Evolutionary conservation across 2,113 vertebrate species (phyloP).

Genomic region (Marcusenius ussheri): DNA sequence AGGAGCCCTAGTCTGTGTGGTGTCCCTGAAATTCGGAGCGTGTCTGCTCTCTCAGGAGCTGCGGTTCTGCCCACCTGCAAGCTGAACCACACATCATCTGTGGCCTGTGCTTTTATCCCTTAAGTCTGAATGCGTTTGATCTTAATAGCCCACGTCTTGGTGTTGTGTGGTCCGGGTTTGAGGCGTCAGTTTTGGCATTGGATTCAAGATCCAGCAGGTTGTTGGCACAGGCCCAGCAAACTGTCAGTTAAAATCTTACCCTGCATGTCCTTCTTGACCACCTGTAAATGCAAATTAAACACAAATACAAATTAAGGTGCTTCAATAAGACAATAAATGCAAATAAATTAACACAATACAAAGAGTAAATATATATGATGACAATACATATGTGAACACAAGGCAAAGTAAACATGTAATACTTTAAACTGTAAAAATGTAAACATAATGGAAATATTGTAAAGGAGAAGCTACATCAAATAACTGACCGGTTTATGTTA

Average conservation of each 20-base stretch:
- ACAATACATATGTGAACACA: background rate
- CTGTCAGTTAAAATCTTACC: background rate
- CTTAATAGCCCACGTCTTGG: background rate
- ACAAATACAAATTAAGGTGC: background rate
- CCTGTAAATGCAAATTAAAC: background rate
- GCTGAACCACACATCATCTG: background rate
- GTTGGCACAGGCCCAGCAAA: background rate
- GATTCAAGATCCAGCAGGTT: background rate
- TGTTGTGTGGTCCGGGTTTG: background rate
- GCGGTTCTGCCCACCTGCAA: background rate
- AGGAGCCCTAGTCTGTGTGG: background rate
- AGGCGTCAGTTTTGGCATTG: background rate
- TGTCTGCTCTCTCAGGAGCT: background rate
- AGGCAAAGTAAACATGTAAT: background rate
- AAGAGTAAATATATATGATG: background rate
- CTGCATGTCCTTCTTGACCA: background rate
- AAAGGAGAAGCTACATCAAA: background rate
- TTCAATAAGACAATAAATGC: background rate
- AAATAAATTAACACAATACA: background rate
- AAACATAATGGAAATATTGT: background rate
- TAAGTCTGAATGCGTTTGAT: background rate
- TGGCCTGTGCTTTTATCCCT: background rate
- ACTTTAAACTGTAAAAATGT: background rate
- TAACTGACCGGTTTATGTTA: background rate
- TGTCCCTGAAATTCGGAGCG: background rate